Evolutionary conservation across 2,797 vertebrate genomes (phyloP).

Genomic region (Enteromius thamalakanensis): DNA sequence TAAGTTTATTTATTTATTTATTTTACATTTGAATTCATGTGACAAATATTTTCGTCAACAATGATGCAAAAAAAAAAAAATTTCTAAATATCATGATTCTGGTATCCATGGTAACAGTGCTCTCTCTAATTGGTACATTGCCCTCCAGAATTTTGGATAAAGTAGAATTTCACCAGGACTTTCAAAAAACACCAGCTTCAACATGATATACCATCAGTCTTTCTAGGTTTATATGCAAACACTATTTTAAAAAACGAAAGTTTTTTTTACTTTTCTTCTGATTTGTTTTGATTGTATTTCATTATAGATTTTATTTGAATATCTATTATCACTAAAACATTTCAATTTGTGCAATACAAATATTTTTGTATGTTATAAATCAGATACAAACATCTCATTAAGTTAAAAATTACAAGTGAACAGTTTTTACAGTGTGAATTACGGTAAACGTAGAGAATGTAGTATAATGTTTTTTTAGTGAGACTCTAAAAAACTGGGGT

Average conservation of each 20-base stretch:
- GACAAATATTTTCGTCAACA: too few species aligned
- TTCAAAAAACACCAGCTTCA: too few species aligned
- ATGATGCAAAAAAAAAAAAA: too few species aligned
- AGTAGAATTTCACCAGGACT: neutral
- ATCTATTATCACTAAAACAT: neutral
- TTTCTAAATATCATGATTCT: neutral
- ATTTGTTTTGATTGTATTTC: too few species aligned
- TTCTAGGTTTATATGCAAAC: too few species aligned
- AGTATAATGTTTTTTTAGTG: conserved; percentile 2
- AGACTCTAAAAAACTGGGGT: neutral
- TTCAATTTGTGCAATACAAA: neutral
- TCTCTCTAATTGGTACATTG: neutral
- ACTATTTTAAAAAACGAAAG: too few species aligned
- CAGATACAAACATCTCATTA: neutral
- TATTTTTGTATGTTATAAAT: neutral
- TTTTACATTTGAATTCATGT: too few species aligned
- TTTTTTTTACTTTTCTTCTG: too few species aligned
- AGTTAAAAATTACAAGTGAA: neutral
- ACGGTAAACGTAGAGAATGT: neutral
- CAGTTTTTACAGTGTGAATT: neutral
- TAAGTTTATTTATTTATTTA: neutral
- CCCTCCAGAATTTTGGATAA: neutral
- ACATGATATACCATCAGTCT: too few species aligned
- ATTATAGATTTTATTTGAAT: neutral
- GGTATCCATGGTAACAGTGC: neutral